Evolutionary conservation across 37 sponge, comb jelly and placozoan genomes (phyloP), one percentile per base, ranked within the genome.

Genomic region (Chondrosia reniformis): DNA sequence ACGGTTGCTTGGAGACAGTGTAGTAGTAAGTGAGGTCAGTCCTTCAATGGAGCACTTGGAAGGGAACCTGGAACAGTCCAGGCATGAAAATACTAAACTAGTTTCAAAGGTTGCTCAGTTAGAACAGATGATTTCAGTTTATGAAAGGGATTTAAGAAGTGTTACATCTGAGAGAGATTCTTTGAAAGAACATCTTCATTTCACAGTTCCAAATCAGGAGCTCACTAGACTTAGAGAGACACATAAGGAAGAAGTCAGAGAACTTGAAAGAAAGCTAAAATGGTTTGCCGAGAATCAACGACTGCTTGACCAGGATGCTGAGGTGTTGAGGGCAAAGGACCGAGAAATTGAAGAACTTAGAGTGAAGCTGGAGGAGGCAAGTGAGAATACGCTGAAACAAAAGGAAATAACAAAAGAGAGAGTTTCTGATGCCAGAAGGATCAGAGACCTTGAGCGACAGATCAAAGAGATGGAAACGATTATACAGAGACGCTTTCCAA

Each of bases 381-480:
- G 36, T 38, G 61, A 56, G 13, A n/a, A 58, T 12, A 57, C 15
- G 1, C 72, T 24, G n/a, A 69, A 39, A 41, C 72, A 69, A 24
- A 37, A 37, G 43, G 42, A 69, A 37, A n/a, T 69, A n/a, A 44
- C 43, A 5, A 76, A 76, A 46, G 77, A 76, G 38, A 17, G 59
- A 45, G 57, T 22, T 38, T 4, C 77, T n/a, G 77, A 76, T 49
- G 77, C 77, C 4, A 65, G 41, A 46, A 72, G 79, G 39, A 58
- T 83, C 1, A 63, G 73, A 39, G 79, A 79, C 28, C 84, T 90
- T 42, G 87, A 86, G 77, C 75, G 78, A 2, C 83, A 82, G 63
- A 81, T 91, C 54, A 75, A 64, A n/a, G 92, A 87, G 33, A 64
- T 91, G 63, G 85, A 91, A 55, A 63, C 74, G 7, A 66, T 87